A percentile compares a stretch with the other conserved stretches of the same genome.
Evolutionary conservation across 2,797 vertebrate species (phyloP).

Genomic region (Pantherophis alleghaniensis): DNA sequence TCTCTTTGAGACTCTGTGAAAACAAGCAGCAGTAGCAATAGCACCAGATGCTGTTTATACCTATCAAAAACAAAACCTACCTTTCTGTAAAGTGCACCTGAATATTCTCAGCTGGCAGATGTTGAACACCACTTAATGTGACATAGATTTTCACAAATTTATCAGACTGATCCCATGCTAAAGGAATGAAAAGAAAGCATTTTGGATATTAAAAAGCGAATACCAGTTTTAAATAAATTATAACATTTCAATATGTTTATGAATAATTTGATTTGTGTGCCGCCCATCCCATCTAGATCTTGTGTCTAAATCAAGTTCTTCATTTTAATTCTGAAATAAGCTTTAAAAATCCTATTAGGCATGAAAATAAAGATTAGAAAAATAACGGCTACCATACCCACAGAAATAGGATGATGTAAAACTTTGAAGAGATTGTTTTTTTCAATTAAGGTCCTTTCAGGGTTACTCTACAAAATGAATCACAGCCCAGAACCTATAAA

Average conservation of each 20-base stretch:
- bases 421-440: background rate
- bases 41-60: background rate
- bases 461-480: background rate
- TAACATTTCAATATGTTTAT: background rate
- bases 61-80: conserved; percentile 67
- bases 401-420: background rate
- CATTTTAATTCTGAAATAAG: background rate
- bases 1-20: background rate
- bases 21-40: background rate
- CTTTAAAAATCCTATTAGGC: background rate
- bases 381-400: background rate
- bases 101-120: conserved; percentile 86
- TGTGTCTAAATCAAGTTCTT: background rate
- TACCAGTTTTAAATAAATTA: background rate
- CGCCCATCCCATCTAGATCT: background rate
- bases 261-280: background rate
- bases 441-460: background rate
- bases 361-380: background rate
- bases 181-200: conserved; percentile 29
- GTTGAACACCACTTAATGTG: conserved; percentile 88
- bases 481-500: background rate
- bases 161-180: conserved; percentile 98
- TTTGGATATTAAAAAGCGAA: background rate
- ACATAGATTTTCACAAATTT: conserved; percentile 97
- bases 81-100: conserved; percentile 88